Evolutionary conservation across 1,140 invertebrate species (phyloP), one percentile per base, ranked within the genome.

Genomic region (Caenorhabditis briggsae): DNA sequence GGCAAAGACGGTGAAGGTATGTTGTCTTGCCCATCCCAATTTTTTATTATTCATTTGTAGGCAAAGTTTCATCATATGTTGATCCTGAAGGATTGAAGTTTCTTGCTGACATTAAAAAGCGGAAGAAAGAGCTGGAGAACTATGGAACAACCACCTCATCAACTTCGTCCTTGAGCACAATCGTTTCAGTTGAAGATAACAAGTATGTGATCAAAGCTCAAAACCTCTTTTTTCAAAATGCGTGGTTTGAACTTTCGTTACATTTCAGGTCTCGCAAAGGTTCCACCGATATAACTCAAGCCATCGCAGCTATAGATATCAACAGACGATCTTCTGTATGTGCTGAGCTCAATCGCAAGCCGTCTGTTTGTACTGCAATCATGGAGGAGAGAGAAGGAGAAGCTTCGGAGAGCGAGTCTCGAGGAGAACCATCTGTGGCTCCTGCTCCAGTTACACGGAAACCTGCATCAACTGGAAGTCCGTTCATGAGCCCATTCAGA

Each of bases 91-190:
- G 70, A 11, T 78, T 78, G 46, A 78, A 53, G 14, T 78, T 50
- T 20, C 46, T 78, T n/a, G 70, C 70, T 7, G 70, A 78, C 46
- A 78, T 78, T n/a, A 78, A 78, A 53, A 78, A 78, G 14, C 12
- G 33, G 9, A 78, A 78, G 16, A 78, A 78, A 14, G 46, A 50
- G 12, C 46, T 50, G n/a, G 46, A 41, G 23, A 46, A 5, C 5
- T 6, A 23, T 5, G 33, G 11, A 12, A 78, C 70, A 53, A 78
- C 70, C 5, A 50, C 25, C 18, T 78, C 70, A n/a, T 78, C 70
- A 5, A 53, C 70, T 12, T 78, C 70, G 7, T 78, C 70, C 20
- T n/a, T 78, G 8, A 78, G 70, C 46, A 50, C 70, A 53, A 50
- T 78, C 12, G 70, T 78, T 50, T 50, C 46, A 2, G 20, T 50